Conservation (phyloP, 2,888 invertebrate species). For the Leptinotarsa peninsularis region DNA sequence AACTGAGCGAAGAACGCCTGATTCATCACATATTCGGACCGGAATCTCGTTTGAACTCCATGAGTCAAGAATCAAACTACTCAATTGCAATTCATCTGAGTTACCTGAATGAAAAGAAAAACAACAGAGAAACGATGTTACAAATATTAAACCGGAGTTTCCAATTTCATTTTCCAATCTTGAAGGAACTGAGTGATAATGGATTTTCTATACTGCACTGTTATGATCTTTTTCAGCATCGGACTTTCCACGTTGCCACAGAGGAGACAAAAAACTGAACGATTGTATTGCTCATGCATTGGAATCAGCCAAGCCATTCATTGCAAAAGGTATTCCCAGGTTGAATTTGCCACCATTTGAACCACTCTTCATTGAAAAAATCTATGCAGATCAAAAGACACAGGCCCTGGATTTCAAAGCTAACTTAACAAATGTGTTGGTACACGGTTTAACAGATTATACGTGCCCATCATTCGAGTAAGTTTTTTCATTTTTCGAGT, state of each 20-base stretch:
- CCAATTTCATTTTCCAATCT: too few species aligned
- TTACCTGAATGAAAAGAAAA: too few species aligned
- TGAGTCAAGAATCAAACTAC: too few species aligned
- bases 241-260: conserved; percentile 48
- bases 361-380: conserved; percentile 53
- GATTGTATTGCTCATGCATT: conserved; percentile 57
- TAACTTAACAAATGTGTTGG: conserved; percentile 42
- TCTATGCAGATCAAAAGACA: conserved; percentile 50
- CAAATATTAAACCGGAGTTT: too few species aligned
- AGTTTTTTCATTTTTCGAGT: background rate
- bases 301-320: conserved; percentile 51
- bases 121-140: too few species aligned
- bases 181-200: too few species aligned
- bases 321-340: conserved; percentile 59
- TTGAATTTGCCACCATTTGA: conserved; percentile 59
- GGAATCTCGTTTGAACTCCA: too few species aligned
- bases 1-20: conserved; percentile 31
- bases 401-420: conserved; percentile 48
- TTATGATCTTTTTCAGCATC: background rate
- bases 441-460: conserved; percentile 45
- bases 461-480: conserved; percentile 43
- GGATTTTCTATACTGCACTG: too few species aligned
- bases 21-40: conserved; percentile 6
- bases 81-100: too few species aligned
- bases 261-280: conserved; percentile 56